These are phyloP conservation scores for Lagria hirta DNA, from an alignment of 2,888 invertebrate genomes.

Conservation along the genomic window DNA sequence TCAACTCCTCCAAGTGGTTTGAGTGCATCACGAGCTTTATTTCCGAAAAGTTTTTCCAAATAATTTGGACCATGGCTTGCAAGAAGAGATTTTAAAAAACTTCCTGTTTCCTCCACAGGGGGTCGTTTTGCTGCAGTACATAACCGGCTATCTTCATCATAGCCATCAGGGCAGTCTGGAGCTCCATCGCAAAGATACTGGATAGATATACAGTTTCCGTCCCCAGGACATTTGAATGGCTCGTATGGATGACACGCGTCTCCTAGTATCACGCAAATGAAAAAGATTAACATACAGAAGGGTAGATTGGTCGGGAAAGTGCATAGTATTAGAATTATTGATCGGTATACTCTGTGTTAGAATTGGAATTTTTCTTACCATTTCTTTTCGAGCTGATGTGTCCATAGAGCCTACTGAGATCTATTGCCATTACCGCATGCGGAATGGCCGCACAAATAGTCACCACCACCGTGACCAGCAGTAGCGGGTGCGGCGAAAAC, in stretches of 20 bases:
- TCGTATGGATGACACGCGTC: constrained; percentile 90
- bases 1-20: constrained; percentile 92
- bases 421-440: constrained; percentile 69
- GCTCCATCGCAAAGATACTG: constrained; percentile 95
- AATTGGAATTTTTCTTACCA: constrained; percentile 58
- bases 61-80: constrained; percentile 96
- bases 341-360: constrained; percentile 38
- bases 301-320: constrained; percentile 7
- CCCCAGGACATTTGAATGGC: constrained; percentile 94
- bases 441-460: constrained; percentile 68
- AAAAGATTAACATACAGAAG: neutral
- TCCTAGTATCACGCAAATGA: too few species aligned
- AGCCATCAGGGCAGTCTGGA: constrained; percentile 92
- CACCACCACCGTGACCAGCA: constrained; percentile 58
- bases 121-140: constrained; percentile 97
- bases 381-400: constrained; percentile 71
- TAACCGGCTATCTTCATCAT: constrained; percentile 91
- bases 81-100: constrained; percentile 89
- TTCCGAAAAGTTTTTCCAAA: constrained; percentile 93
- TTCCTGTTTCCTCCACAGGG: constrained; percentile 94
- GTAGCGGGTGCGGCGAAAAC: constrained; percentile 50
- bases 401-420: constrained; percentile 79
- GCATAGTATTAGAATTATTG: constrained; percentile 38
- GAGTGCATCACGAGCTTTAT: constrained; percentile 89
- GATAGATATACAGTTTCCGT: constrained; percentile 92